Conservation (phyloP, 1,140 invertebrate species). For the Drosophila sucinea region DNA sequence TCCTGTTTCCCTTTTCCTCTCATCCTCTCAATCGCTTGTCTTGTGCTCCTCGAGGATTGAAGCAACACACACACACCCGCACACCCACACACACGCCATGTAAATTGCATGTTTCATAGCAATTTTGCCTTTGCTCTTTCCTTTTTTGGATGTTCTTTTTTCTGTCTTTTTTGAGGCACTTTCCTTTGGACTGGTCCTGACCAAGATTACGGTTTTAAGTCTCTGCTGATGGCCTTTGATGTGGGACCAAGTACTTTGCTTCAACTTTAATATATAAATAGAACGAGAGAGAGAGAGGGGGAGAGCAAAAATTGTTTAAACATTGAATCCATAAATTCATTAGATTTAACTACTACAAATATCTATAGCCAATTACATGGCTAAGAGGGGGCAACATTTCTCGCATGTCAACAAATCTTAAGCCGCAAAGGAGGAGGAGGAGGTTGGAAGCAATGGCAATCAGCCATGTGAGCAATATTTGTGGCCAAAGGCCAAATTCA, state of each 20-base stretch:
- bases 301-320: background rate
- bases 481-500: constrained; percentile 11
- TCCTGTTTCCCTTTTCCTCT: background rate
- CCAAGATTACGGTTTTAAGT: constrained; percentile 36
- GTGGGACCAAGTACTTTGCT: background rate
- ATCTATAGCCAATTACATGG: constrained; percentile 17
- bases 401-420: constrained; percentile 17
- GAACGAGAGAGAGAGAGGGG: background rate
- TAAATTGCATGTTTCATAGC: constrained; percentile 32
- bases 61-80: background rate
- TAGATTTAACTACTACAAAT: background rate
- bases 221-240: constrained; percentile 16
- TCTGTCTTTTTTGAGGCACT: background rate
- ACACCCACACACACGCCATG: constrained; percentile 24
- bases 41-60: background rate
- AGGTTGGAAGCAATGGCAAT: background rate
- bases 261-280: background rate
- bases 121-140: constrained; percentile 31
- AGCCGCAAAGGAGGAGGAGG: constrained; percentile 5
- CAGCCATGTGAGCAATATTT: constrained; percentile 23
- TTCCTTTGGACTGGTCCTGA: background rate
- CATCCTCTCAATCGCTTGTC: background rate
- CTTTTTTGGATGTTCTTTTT: constrained; percentile 1
- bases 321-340: background rate
- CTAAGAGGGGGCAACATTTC: constrained; percentile 5